phyloP scores from a whole-genome alignment of 2,113 vertebrate genomes.

The Pangasianodon gigas region DNA sequence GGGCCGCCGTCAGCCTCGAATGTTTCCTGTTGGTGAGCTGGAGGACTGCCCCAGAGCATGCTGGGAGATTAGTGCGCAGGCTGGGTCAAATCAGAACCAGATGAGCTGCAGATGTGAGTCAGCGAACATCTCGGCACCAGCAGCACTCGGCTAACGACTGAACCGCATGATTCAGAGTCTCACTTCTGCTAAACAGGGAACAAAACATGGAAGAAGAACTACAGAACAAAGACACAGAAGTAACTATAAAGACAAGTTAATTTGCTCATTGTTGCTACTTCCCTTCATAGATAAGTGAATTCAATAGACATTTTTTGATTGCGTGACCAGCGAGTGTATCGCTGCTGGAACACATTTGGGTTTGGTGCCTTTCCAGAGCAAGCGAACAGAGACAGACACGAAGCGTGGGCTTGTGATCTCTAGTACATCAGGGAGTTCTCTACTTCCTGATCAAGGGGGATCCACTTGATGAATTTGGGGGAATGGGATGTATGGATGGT shows the following conservation, averaged over 20 bases:
- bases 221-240: conserved; percentile 20
- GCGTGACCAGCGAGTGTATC: neutral
- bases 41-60: conserved; percentile 42
- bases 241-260: conserved; percentile 15
- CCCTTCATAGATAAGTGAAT: neutral
- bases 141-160: conserved; percentile 26
- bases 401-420: conserved; percentile 20
- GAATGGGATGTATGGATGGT: conserved; percentile 6
- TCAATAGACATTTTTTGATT: neutral
- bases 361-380: neutral
- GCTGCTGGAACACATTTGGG: neutral
- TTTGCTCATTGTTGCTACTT: conserved; percentile 7
- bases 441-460: conserved; percentile 41
- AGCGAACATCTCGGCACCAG: conserved; percentile 57
- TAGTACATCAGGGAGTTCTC: conserved; percentile 28
- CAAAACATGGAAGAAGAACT: conserved; percentile 32
- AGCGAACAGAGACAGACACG: neutral
- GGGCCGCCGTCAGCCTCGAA: conserved; percentile 51
- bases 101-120: conserved; percentile 72
- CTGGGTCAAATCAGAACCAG: conserved; percentile 74
- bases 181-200: conserved; percentile 10
- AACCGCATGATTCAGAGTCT: conserved; percentile 31
- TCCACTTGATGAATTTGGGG: conserved; percentile 35
- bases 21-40: conserved; percentile 67
- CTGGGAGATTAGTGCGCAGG: conserved; percentile 55